These are phyloP conservation scores for Eupsittula cactorum DNA, from an alignment of 2,113 vertebrate genomes.

Conservation along the genomic window DNA sequence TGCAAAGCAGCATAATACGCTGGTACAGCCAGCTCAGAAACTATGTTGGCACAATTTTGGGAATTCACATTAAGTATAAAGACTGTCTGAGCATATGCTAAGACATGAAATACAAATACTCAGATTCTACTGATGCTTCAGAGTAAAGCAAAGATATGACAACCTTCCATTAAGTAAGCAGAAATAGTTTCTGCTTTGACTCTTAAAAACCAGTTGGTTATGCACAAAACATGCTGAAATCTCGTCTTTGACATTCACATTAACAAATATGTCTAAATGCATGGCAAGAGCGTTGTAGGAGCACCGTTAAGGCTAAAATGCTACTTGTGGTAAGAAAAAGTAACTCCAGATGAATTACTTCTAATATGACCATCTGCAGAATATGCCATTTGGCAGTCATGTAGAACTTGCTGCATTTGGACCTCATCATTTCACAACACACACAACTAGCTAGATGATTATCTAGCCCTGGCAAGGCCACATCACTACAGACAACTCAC, in stretches of 20 bases:
- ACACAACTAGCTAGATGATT: neutral
- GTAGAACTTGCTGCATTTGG: neutral
- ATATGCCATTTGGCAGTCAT: neutral
- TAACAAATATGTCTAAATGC: neutral
- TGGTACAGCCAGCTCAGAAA: neutral
- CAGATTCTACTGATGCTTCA: neutral
- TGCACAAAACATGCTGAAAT: neutral
- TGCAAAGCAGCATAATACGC: neutral
- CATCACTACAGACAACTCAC: slow-evolving; percentile 46
- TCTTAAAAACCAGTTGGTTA: neutral
- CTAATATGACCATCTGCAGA: neutral
- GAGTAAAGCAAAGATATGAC: neutral
- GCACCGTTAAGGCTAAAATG: neutral
- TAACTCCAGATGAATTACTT: neutral
- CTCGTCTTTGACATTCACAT: neutral
- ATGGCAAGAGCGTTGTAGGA: neutral
- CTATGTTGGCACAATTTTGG: neutral
- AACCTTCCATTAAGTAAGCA: neutral
- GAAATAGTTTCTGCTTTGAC: neutral
- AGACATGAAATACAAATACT: neutral
- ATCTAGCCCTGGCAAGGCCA: neutral
- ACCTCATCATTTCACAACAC: neutral
- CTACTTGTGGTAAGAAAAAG: neutral
- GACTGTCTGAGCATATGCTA: neutral
- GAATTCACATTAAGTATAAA: neutral